Conservation (phyloP, 2,888 invertebrate genomes). For the Lasioglossum figueresi region DNA sequence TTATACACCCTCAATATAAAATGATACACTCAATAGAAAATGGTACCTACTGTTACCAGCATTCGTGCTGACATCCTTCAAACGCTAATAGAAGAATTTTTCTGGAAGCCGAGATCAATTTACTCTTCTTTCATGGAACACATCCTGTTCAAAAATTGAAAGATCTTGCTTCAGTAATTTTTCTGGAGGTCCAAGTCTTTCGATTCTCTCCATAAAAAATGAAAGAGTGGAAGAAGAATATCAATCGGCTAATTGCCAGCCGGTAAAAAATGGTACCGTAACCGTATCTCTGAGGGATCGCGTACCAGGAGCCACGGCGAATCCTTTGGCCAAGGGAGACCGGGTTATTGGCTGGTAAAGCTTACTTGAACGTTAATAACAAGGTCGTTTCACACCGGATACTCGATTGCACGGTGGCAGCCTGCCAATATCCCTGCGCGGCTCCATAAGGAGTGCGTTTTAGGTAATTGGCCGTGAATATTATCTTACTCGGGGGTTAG, state of each 20-base stretch:
- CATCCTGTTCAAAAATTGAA: neutral
- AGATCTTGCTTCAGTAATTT: neutral
- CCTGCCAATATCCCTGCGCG: constrained; percentile 69
- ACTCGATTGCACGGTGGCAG: constrained; percentile 71
- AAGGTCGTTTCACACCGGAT: constrained; percentile 74
- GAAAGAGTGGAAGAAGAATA: neutral
- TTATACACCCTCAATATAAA: too few relatives aligned
- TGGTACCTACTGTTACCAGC: neutral
- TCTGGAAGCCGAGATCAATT: neutral
- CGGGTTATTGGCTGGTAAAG: constrained; percentile 63
- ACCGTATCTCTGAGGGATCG: constrained; percentile 18
- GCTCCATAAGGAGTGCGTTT: constrained; percentile 73
- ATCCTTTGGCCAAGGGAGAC: constrained; percentile 39
- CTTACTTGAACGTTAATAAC: constrained; percentile 75
- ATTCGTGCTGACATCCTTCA: neutral
- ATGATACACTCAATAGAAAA: neutral
- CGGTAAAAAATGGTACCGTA: neutral
- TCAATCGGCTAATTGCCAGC: constrained; percentile 22
- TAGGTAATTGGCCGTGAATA: constrained; percentile 79
- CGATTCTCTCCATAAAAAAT: neutral
- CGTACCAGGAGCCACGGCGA: constrained; percentile 14
- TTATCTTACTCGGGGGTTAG: constrained; percentile 70
- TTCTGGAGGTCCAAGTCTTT: neutral
- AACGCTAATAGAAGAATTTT: neutral
- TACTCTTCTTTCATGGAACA: neutral